Evolutionary conservation across 2,113 vertebrate species (phyloP), one percentile per base, ranked within the genome.

Genomic region (Mirounga angustirostris): DNA sequence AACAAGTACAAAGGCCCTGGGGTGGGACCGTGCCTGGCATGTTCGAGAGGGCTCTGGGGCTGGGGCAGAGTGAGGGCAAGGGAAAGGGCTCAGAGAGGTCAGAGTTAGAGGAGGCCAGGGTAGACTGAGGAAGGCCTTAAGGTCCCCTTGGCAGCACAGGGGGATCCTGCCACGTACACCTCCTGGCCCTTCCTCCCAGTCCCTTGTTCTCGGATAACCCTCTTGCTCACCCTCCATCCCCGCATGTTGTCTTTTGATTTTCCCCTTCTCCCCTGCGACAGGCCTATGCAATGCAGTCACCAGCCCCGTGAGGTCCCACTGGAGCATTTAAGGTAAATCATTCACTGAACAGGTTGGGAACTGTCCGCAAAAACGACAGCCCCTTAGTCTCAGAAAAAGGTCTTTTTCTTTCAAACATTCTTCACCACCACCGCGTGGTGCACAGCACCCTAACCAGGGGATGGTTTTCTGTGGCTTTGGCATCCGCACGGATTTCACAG

Each of bases 341-440:
- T 9, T 58, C 1, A 1, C 61, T 18, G 11, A 74, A 10, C 2
- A 2, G 4, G 5, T 8, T 5, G 0, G 0, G 30, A 50, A 28
- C 36, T 8, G 5, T 52, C 56, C 4, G 1, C 30, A 43, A 43
- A 88, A 56, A 2, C 22, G 16, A 1, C 0, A 0, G 5, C 36
- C 54, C 30, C 50, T 46, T 11, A 4, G 14, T 33, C 81, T 15
- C 22, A n/a, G 59, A 12, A 46, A 61, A 26, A 4, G 40, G 4
- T 14, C 21, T 83, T 58, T 43, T 13, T 22, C 15, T 40, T 28
- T 22, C 40, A 58, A 13, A 13, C 1, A 11, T 4, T 56, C n/a
- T 36, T 76, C 22, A 7, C 15, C 59, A 5, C 28, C 1, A 1
- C 7, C 0, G 0, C 4, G 4, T 5, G 36, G 21, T 7, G 10